Base-by-base conservation (phyloP, 2,888 invertebrate genomes). In the Tinea pellionella region DNA sequence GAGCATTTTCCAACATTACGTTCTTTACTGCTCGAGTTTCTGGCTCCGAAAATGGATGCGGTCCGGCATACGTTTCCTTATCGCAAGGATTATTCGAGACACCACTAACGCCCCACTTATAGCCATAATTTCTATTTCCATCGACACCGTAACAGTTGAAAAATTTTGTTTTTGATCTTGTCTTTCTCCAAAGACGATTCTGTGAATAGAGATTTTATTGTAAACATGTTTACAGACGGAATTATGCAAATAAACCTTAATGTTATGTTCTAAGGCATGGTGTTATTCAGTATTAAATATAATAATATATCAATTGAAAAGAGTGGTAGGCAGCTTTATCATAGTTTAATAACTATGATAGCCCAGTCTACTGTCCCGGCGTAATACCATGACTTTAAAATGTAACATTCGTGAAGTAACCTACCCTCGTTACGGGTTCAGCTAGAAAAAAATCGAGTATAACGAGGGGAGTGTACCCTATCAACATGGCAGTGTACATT, bases 41-140 rank as follows among this genome's bases (percentile, higher is more conserved):
- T 0, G 80, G 77, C 70, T 92, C 92, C 0, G 92, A 91, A 73
- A 91, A 91, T 0, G 91, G 77, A 43, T 72, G 67, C 0, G 80
- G 72, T 0, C 93, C 93, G 0, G 89, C 88, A 69, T 88, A 93
- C 0, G 88, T 89, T 32, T 91, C 90, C 32, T 62, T 64, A 55
- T 87, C 77, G 70, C 93, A 93, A 0, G 89, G 89, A 63, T 89
- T 76, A 0, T 53, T 69, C 60, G 93, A 93, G 0, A 93, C 90
- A 0, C 95, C 90, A 73, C 71, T 90, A 68, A 73, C 90, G 66
- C 88, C 91, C 92, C 93, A 93, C 65, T 91, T 88, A 69, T 84
- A 90, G 15, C 89, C 92, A 69, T 91, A 94, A 76, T 94, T 93
- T 15, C 93, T 79, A 70, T 93, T 93, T 4, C 89, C 89, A 65